Percentiles rank a stretch among this genome's conserved stretches.
These are phyloP conservation scores for Nemoura dubitans DNA, from an alignment of 2,888 invertebrate species.

Conservation along the genomic window DNA sequence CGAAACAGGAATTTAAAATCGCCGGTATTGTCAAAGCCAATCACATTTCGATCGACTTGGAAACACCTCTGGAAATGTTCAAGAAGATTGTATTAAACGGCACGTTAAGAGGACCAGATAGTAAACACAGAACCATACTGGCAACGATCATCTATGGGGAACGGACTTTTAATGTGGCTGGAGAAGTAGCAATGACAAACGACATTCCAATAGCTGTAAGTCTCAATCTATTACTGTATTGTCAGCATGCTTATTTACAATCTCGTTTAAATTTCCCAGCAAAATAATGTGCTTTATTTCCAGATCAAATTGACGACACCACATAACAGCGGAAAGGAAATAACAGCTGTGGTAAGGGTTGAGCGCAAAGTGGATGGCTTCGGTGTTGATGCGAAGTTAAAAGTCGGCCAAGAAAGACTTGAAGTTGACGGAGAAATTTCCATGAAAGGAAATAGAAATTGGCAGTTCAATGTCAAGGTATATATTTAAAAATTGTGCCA, in stretches of 20 bases:
- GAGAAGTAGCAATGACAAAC: slow-evolving; percentile 22
- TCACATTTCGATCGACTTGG: slow-evolving; percentile 10
- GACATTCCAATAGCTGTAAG: not conserved
- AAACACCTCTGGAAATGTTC: slow-evolving; percentile 31
- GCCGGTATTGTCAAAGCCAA: not conserved
- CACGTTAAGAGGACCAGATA: slow-evolving; percentile 23
- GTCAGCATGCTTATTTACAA: no score
- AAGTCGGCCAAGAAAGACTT: not conserved
- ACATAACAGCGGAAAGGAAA: not conserved
- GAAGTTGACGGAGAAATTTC: not conserved
- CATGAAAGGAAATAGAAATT: not conserved
- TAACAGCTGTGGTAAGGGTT: not conserved
- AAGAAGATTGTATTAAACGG: slow-evolving; percentile 25
- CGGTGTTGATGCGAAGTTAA: not conserved
- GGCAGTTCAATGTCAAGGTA: slow-evolving; percentile 30
- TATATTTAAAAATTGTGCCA: not conserved
- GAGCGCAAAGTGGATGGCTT: not conserved
- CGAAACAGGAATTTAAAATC: slow-evolving; percentile 27
- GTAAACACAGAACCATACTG: not conserved
- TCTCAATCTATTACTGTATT: no score
- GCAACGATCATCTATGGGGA: slow-evolving; percentile 24
- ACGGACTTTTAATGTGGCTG: not conserved
- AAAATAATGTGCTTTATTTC: not conserved
- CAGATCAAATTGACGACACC: slow-evolving; percentile 28
- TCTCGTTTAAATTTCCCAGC: no score